A percentile compares a stretch with the other conserved stretches of the same genome.
phyloP scores from a whole-genome alignment of 1,140 invertebrate genomes.

The Drosophila navojoa region DNA sequence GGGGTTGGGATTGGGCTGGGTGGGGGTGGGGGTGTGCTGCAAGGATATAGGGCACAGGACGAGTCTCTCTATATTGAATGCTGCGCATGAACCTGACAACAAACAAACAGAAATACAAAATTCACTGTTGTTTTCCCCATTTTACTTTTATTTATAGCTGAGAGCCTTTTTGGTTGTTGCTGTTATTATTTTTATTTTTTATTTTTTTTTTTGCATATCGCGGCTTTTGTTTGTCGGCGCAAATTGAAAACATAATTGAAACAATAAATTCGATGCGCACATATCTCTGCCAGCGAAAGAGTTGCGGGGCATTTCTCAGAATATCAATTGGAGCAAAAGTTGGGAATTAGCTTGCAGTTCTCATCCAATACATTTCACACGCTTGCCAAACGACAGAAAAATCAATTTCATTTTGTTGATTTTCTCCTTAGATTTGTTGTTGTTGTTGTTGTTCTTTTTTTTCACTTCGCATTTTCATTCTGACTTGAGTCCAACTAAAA shows the following conservation, averaged over 20 bases:
- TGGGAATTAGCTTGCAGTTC: conserved; percentile 32
- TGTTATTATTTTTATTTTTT: too few species aligned
- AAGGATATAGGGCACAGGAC: not conserved
- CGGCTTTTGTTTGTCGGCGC: conserved; percentile 75
- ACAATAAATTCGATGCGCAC: conserved; percentile 67
- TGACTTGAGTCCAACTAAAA: conserved; percentile 43
- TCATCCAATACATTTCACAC: conserved; percentile 44
- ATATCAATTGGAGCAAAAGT: conserved; percentile 17
- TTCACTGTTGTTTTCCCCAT: conserved; percentile 59
- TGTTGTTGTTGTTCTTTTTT: not conserved
- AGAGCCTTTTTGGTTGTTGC: conserved; percentile 50
- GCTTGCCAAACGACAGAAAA: conserved; percentile 16
- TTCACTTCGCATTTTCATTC: not conserved
- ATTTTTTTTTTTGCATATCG: conserved; percentile 64
- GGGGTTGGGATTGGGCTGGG: not conserved
- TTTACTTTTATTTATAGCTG: conserved; percentile 78
- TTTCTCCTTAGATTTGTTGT: not conserved
- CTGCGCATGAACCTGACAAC: conserved; percentile 58
- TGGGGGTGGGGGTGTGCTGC: not conserved
- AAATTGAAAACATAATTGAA: conserved; percentile 83
- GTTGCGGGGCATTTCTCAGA: conserved; percentile 31
- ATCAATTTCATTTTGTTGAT: conserved; percentile 54
- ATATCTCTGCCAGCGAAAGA: conserved; percentile 46
- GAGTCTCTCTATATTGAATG: conserved; percentile 48
- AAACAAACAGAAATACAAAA: conserved; percentile 36